Conservation (phyloP, 2,797 vertebrate genomes). For the Clamator glandarius region DNA sequence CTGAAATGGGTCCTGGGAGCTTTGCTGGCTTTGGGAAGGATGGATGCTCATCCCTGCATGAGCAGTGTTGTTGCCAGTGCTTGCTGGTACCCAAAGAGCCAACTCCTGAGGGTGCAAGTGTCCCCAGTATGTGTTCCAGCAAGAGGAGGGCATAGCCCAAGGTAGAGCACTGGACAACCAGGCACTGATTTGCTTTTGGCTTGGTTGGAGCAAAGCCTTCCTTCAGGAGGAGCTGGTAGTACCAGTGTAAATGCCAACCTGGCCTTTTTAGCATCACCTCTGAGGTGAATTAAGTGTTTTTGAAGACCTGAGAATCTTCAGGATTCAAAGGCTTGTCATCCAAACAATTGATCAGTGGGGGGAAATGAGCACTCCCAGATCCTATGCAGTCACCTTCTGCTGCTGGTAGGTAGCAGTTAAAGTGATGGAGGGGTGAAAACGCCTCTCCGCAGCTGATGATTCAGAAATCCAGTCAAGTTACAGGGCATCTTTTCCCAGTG, state of each 20-base stretch:
- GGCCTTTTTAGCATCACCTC: background rate
- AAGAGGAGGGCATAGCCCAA: background rate
- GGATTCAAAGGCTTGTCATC: background rate
- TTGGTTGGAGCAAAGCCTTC: background rate
- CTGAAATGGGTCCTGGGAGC: background rate
- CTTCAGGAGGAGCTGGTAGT: background rate
- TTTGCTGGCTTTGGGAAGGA: background rate
- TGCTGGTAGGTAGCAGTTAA: conserved; percentile 21
- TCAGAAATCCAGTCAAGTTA: background rate
- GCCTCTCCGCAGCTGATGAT: background rate
- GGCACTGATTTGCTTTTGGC: background rate
- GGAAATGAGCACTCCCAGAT: conserved; percentile 12
- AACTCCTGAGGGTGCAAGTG: background rate
- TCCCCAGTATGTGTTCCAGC: background rate
- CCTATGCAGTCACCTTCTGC: background rate
- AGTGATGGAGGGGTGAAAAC: background rate
- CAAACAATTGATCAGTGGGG: background rate
- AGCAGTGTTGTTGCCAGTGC: background rate
- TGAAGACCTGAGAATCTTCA: conserved; percentile 10
- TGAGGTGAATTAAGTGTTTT: conserved; percentile 11
- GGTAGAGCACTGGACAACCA: background rate
- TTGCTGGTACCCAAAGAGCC: background rate
- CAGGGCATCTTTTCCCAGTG: accelerated
- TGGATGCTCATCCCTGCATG: accelerated
- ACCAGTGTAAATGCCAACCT: background rate